phyloP scores from a whole-genome alignment of 1,140 invertebrate species.

The Gonioctena quinquepunctata region DNA sequence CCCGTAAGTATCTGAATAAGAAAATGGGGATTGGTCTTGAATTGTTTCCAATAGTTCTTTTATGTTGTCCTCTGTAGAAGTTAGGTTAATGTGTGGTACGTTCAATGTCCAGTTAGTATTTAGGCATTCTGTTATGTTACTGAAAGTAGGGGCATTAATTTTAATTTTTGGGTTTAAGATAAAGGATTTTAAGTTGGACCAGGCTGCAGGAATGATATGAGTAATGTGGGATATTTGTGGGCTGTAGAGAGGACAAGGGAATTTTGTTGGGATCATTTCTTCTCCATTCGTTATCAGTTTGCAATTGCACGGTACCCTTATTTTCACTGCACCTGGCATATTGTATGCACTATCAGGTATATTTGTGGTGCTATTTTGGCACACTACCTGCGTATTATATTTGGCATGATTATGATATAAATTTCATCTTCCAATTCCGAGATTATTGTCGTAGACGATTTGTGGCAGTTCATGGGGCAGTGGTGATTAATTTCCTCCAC shows the following conservation, averaged over 20 bases:
- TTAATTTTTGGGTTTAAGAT: constrained; percentile 5
- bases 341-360: neutral
- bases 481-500: constrained; percentile 18
- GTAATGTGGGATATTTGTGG: neutral
- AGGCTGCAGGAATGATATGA: constrained; percentile 21
- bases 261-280: neutral
- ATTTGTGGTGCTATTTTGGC: neutral
- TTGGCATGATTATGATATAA: constrained; percentile 13
- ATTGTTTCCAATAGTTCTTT: neutral
- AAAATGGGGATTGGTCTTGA: neutral
- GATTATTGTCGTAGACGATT: constrained; percentile 15
- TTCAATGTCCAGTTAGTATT: constrained; percentile 17
- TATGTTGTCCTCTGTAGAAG: neutral
- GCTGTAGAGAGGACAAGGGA: constrained; percentile 9
- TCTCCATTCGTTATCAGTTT: neutral
- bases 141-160: neutral
- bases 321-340: constrained; percentile 5
- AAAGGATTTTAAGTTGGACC: constrained; percentile 22
- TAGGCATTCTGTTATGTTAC: constrained; percentile 1
- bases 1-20: neutral
- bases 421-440: constrained; percentile 17
- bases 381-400: neutral
- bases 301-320: constrained; percentile 9
- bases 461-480: constrained; percentile 21
- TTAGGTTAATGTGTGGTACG: constrained; percentile 17